A percentile compares a stretch with the other conserved stretches of the same genome.
phyloP scores from a whole-genome alignment of 2,113 vertebrate genomes.

The Sinocyclocheilus rhinocerous region DNA sequence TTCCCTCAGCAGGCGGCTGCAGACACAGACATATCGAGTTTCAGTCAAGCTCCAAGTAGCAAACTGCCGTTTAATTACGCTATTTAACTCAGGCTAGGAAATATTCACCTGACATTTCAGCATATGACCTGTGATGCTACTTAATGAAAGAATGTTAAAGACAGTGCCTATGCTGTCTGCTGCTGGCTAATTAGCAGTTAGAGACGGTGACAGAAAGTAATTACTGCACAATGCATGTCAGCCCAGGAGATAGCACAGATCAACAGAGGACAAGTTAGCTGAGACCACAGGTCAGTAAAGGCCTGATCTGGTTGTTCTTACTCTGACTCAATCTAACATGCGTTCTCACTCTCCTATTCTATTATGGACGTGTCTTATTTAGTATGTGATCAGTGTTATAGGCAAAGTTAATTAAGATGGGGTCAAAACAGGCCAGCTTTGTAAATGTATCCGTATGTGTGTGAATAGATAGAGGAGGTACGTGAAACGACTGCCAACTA shows the following conservation, averaged over 20 bases:
- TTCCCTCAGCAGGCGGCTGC: slow-evolving; percentile 83
- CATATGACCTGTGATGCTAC: slow-evolving; percentile 1
- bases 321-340: background rate
- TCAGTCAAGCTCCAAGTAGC: background rate
- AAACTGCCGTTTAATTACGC: slow-evolving; percentile 26
- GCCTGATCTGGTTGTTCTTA: slow-evolving; percentile 8
- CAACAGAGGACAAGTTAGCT: slow-evolving; percentile 35
- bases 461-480: slow-evolving; percentile 46
- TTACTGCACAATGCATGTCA: slow-evolving; percentile 16
- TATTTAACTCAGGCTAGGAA: slow-evolving; percentile 45
- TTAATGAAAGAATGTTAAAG: slow-evolving; percentile 9
- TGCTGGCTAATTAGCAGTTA: slow-evolving; percentile 33
- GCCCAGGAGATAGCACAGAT: slow-evolving; percentile 18
- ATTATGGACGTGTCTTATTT: slow-evolving; percentile 34
- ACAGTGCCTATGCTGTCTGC: background rate
- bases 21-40: slow-evolving; percentile 34
- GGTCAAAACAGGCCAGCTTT: slow-evolving; percentile 32
- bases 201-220: slow-evolving; percentile 6
- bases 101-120: slow-evolving; percentile 23
- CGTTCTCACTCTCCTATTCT: slow-evolving; percentile 11
- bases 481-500: slow-evolving; percentile 48
- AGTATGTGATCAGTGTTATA: slow-evolving; percentile 45
- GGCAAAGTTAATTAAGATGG: slow-evolving; percentile 42
- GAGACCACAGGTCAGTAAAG: slow-evolving; percentile 26
- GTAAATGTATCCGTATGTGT: slow-evolving; percentile 55